A percentile compares a stretch with the other conserved stretches of the same genome.
These are phyloP conservation scores for Takifugu ocellatus DNA, from an alignment of 2,797 vertebrate species.

Conservation along the genomic window DNA sequence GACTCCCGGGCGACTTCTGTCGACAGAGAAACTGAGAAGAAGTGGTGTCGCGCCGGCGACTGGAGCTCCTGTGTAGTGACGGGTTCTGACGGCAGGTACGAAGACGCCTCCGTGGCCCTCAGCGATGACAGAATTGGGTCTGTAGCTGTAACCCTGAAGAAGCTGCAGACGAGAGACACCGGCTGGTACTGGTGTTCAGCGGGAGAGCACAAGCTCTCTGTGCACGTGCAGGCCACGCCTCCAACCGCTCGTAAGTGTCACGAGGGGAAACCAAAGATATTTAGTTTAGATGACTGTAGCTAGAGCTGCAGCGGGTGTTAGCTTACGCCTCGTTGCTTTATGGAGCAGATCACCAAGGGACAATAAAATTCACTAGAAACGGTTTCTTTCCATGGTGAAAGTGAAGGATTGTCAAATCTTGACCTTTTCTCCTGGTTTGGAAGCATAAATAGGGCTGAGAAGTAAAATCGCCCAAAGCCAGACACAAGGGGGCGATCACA, in stretches of 20 bases:
- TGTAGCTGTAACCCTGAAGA: constrained; percentile 65
- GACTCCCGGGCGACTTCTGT: constrained; percentile 37
- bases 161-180: constrained; percentile 54
- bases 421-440: no score
- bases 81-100: constrained; percentile 49
- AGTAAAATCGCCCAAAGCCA: no score
- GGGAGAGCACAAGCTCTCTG: constrained; percentile 44
- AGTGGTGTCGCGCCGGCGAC: constrained; percentile 75
- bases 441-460: no score
- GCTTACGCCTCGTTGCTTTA: neutral
- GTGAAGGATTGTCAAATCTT: no score
- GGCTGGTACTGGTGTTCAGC: constrained; percentile 74
- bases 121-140: constrained; percentile 61
- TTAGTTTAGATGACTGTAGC: neutral
- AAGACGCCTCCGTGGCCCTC: constrained; percentile 60
- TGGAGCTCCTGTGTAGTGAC: constrained; percentile 60
- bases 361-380: neutral
- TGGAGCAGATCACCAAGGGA: neutral
- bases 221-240: constrained; percentile 59
- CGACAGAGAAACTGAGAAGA: constrained; percentile 70
- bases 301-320: neutral
- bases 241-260: constrained; percentile 55
- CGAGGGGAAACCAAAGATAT: neutral
- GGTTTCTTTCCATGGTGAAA: no score
- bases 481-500: no score